Evolutionary conservation across 1,140 invertebrate genomes (phyloP).

Genomic region (Elysia chlorotica): DNA sequence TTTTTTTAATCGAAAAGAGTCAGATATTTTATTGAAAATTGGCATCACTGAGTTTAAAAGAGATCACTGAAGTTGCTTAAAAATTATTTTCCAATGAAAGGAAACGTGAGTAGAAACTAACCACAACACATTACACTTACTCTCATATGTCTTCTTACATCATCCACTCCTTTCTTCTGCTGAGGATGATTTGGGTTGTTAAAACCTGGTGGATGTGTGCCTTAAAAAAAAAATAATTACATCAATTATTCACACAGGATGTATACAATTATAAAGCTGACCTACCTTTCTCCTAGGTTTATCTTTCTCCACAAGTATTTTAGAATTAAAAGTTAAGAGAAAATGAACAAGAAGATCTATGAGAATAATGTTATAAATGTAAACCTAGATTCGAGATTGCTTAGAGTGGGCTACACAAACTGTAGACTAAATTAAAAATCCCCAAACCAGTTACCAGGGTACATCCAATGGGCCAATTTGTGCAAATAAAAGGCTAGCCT

Average conservation of each 20-base stretch:
- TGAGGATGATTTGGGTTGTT: constrained; percentile 18
- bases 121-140: constrained; percentile 30
- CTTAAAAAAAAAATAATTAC: neutral
- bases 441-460: too few relatives aligned
- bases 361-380: too few relatives aligned
- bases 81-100: too few relatives aligned
- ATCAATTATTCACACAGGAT: neutral
- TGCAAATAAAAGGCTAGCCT: too few relatives aligned
- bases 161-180: constrained; percentile 21
- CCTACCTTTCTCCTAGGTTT: neutral
- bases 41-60: too few relatives aligned
- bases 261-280: neutral
- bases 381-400: too few relatives aligned
- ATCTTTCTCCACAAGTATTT: neutral
- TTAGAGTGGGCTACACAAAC: too few relatives aligned
- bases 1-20: neutral
- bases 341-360: neutral
- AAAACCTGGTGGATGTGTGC: constrained; percentile 1
- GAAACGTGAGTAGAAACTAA: too few relatives aligned
- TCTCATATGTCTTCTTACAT: constrained; percentile 36
- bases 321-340: neutral
- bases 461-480: too few relatives aligned
- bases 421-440: too few relatives aligned
- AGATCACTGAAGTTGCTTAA: too few relatives aligned
- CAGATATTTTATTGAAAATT: neutral